Base-by-base conservation (phyloP, 2,888 invertebrate species). In the Melinopterus prodromus region DNA sequence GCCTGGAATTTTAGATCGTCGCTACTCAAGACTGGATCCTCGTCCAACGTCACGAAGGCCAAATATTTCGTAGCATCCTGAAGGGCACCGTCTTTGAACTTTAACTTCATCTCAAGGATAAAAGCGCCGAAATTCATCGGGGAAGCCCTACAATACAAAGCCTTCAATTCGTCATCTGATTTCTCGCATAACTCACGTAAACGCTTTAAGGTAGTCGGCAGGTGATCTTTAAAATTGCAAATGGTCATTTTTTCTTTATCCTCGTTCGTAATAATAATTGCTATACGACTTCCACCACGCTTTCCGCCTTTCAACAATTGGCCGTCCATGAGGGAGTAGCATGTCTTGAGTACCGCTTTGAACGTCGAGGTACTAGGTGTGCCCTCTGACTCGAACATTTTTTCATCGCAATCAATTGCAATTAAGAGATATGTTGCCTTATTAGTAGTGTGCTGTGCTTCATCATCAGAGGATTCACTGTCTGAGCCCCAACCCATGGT, bases 41-140 rank as follows among this genome's bases (percentile, higher is more conserved):
- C 86, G 83, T 87, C 85, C 69, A 86, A 87, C 12, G 86, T 86
- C 6, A 87, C 83, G 77, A 84, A 87, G 35, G 87, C 82, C 0
- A 88, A 70, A 0, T 85, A 81, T 76, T 84, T 85, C 7, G 86
- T 82, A 16, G 70, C 26, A 14, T 81, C 81, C 53, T 70, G 77
- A 12, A 75, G 37, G 35, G 77, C 75, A 26, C 84, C 83, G 71
- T 83, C 84, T 74, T 74, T 74, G 76, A 87, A 86, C 53, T 85
- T 84, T 77, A 84, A 86, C 76, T 86, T 87, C 77, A 86, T 86
- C 6, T 82, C 80, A 16, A 86, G 81, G 16, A 88, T 85, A 78
- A 87, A 86, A 0, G 79, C 81, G 3, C 84, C 84, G 16, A 87
- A 81, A 83, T 87, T 85, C 6, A 86, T 79, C 12, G 84, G 35